phyloP scores from a whole-genome alignment of 1,140 invertebrate genomes.

The Leptinotarsa undecemlineata region DNA sequence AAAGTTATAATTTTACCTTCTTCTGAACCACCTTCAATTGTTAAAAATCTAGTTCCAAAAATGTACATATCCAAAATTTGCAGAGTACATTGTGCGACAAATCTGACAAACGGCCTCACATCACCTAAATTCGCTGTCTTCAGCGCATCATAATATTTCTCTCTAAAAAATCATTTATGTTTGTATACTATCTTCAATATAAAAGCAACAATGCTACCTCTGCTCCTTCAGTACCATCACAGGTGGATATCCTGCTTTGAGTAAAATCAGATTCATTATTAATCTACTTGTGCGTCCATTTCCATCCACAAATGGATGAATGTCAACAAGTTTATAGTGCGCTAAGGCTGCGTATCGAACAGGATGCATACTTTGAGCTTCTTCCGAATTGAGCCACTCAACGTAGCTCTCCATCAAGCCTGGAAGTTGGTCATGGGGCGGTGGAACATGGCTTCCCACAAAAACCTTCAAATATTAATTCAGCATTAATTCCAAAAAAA shows the following conservation, averaged over 20 bases:
- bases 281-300: constrained; percentile 93
- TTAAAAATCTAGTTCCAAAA: constrained; percentile 68
- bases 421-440: constrained; percentile 77
- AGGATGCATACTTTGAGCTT: constrained; percentile 81
- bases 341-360: constrained; percentile 91
- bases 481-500: background rate
- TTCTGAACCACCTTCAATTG: constrained; percentile 36
- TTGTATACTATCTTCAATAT: background rate
- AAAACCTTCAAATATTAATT: constrained; percentile 73
- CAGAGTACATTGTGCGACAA: constrained; percentile 93
- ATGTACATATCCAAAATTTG: constrained; percentile 90
- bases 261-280: constrained; percentile 96
- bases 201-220: constrained; percentile 55
- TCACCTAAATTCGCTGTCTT: constrained; percentile 91
- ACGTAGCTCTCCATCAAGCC: constrained; percentile 86
- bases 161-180: constrained; percentile 49
- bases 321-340: constrained; percentile 95
- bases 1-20: constrained; percentile 32
- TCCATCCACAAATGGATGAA: constrained; percentile 91
- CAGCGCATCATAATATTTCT: constrained; percentile 83
- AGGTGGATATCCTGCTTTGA: constrained; percentile 96
- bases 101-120: constrained; percentile 89
- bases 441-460: constrained; percentile 89
- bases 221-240: constrained; percentile 94
- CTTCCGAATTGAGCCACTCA: constrained; percentile 88